Evolutionary conservation across 2,888 invertebrate genomes (phyloP).

Genomic region (Cyclophora punctaria): DNA sequence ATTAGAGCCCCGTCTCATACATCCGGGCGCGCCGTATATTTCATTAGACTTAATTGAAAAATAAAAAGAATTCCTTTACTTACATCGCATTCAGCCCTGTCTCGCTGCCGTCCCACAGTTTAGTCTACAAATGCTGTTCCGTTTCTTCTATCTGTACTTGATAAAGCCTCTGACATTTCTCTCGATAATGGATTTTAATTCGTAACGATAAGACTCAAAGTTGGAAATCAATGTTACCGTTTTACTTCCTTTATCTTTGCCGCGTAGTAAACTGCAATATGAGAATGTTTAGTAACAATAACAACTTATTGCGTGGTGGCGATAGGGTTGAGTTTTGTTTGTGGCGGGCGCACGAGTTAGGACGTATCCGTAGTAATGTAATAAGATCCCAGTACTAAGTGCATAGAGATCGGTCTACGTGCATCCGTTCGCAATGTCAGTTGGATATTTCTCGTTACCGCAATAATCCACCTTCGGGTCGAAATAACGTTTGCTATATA

Average conservation of each 20-base stretch:
- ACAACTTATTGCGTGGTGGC: slow-evolving; percentile 17
- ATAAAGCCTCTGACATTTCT: slow-evolving; percentile 10
- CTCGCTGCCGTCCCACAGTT: slow-evolving; percentile 51
- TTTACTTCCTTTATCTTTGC: slow-evolving; percentile 28
- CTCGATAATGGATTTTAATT: slow-evolving; percentile 16
- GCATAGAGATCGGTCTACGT: slow-evolving; percentile 67
- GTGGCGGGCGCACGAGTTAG: slow-evolving; percentile 14
- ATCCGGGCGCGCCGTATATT: slow-evolving; percentile 34
- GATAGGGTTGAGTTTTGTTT: slow-evolving; percentile 20
- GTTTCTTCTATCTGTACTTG: slow-evolving; percentile 13
- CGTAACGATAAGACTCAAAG: slow-evolving; percentile 17
- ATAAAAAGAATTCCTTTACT: slow-evolving; percentile 59
- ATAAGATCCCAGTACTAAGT: slow-evolving; percentile 50
- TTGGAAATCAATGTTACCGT: slow-evolving; percentile 12
- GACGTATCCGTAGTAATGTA: slow-evolving; percentile 20
- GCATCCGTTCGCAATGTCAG: slow-evolving; percentile 64
- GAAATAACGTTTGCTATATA: slow-evolving; percentile 54
- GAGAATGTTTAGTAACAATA: slow-evolving; percentile 11
- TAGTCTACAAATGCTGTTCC: slow-evolving; percentile 51
- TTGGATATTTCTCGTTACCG: slow-evolving; percentile 69
- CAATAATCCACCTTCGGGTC: slow-evolving; percentile 62
- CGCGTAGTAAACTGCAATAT: slow-evolving; percentile 20
- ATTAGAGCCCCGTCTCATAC: slow-evolving; percentile 22
- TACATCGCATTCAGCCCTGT: slow-evolving; percentile 49
- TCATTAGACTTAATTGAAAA: slow-evolving; percentile 62